Base-by-base conservation (phyloP, 1,140 invertebrate species). In the Globodera ellingtonae region DNA sequence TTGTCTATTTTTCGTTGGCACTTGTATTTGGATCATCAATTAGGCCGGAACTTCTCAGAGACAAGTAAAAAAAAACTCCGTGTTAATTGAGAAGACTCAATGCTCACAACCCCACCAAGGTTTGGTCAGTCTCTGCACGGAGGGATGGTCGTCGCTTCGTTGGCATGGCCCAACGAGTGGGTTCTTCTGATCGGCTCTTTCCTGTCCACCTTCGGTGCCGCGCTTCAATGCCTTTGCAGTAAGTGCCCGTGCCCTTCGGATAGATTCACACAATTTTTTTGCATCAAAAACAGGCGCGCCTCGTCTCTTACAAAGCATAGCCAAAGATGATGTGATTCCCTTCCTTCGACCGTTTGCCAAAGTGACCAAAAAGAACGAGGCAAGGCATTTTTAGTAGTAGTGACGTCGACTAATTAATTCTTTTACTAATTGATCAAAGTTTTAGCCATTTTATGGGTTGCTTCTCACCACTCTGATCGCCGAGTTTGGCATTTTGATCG, bases 181-280 rank as follows among this genome's bases (percentile, higher is more conserved):
- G 95, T 99, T 1, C 97, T 99, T 85, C 90, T 98, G 79, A 94
- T 99, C 87, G 98, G 98, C 35, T 97, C 97, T 0, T 97, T 98
- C 89, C 91, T 99, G 0, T 98, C 97, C 0, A 98, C 97, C 0
- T 92, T 99, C 50, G 98, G 97, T 46, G 97, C 98, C 84, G 97
- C 97, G 10, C 91, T 99, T 8, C 97, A 99, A 90, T 97, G 95
- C 82, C 92, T 99, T 62, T 89, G 87, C 82, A 88, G 84, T 85
- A 70, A 74, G 67, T 24, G 6, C 5, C 18, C 18, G n/a, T 5
- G 50, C 6, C 15, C 0, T 52, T 52, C 15, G 52, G 35, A 35
- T 35, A 35, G 2, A 35, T n/a, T 15, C 56, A 18, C 10, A 62
- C 56, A 13, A n/a, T 80, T 79, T 9, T 1, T 2, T 79, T 46